Evolutionary conservation across 2,113 vertebrate species (phyloP).

Genomic region (Cyprinodon tularosa): DNA sequence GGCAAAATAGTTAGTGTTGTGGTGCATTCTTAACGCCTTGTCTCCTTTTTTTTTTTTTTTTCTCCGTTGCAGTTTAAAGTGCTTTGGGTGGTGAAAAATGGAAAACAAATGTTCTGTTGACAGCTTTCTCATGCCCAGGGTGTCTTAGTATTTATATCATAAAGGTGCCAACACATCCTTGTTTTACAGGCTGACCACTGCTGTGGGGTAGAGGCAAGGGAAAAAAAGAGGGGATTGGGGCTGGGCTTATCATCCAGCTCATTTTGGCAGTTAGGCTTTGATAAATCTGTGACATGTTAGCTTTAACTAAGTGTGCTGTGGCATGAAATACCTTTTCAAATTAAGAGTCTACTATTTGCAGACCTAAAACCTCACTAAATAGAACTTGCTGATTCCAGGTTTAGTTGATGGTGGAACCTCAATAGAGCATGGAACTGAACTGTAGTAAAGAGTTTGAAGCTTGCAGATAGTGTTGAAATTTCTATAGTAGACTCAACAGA

Average conservation of each 20-base stretch:
- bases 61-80: constrained; percentile 61
- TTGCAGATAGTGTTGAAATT: not conserved
- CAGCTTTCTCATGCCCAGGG: constrained; percentile 84
- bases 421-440: constrained; percentile 1
- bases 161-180: constrained; percentile 80
- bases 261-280: constrained; percentile 57
- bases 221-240: constrained; percentile 36
- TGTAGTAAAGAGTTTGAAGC: not conserved
- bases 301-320: constrained; percentile 44
- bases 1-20: constrained; percentile 79
- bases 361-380: constrained; percentile 22
- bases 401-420: not conserved
- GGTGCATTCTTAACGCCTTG: constrained; percentile 78
- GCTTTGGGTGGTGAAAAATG: constrained; percentile 85
- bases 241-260: constrained; percentile 48
- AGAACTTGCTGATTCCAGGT: constrained; percentile 11
- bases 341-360: constrained; percentile 16
- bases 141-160: constrained; percentile 82
- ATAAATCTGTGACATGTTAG: constrained; percentile 59
- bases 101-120: constrained; percentile 85
- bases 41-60: constrained; percentile 68
- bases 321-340: constrained; percentile 48
- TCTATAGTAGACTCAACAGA: constrained; percentile 5
- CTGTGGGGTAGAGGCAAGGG: constrained; percentile 48
- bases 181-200: constrained; percentile 74